Percentiles rank a stretch among this genome's conserved stretches.
Conservation (phyloP, 2,888 invertebrate genomes). For the Ctena decussata region DNA sequence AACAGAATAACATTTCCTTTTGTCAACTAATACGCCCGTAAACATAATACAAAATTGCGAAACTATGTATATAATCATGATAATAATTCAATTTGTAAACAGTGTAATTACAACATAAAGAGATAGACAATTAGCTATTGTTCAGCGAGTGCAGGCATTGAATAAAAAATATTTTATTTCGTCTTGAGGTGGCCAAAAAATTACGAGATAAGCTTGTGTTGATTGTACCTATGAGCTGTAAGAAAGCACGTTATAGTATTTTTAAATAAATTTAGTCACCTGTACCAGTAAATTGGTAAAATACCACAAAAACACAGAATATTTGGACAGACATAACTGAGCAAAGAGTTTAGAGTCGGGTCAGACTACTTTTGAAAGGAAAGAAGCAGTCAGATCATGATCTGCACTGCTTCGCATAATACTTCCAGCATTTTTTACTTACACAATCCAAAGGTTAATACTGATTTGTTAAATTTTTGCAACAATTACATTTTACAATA, state of each 20-base stretch:
- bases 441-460: too few relatives aligned
- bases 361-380: too few relatives aligned
- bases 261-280: neutral
- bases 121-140: slow-evolving; percentile 6
- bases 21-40: neutral
- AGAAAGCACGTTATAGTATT: neutral
- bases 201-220: neutral
- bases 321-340: too few relatives aligned
- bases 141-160: neutral
- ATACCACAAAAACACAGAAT: neutral
- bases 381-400: too few relatives aligned
- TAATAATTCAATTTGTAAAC: slow-evolving; percentile 6
- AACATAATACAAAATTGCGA: neutral
- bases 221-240: neutral
- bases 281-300: neutral
- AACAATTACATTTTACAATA: too few relatives aligned
- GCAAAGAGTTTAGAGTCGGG: too few relatives aligned
- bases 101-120: neutral
- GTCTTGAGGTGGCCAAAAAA: neutral
- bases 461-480: too few relatives aligned
- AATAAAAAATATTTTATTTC: neutral
- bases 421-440: too few relatives aligned
- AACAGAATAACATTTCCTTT: neutral
- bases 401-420: too few relatives aligned
- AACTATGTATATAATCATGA: slow-evolving; percentile 1